Base-by-base conservation (phyloP, 2,113 vertebrate species). In the Blennius ocellaris region DNA sequence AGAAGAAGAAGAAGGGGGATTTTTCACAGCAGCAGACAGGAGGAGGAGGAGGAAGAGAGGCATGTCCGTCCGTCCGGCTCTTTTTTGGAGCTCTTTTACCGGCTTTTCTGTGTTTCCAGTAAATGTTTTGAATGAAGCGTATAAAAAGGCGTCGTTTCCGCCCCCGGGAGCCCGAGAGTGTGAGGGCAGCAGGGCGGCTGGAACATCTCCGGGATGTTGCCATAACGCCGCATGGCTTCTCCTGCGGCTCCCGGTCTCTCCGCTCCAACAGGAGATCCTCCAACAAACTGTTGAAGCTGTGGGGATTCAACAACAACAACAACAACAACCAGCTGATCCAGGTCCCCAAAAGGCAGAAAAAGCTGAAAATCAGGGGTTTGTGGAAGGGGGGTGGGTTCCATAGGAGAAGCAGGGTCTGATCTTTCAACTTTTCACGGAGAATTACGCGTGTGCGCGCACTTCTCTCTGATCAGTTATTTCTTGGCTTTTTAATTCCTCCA, bases 191-290 rank as follows among this genome's bases (percentile, higher is more conserved):
- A 21, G 78, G 72, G 74, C 63, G 9, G 61, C 62, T 86, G 58
- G 57, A 9, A 85, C 90, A 87, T 87, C 91, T 84, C 61, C 56
- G 60, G 78, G 76, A 80, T 85, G 81, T 79, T 61, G 60, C 74
- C 79, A 3, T 64, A 76, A 49, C 43, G 49, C 65, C 60, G 67
- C 71, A 81, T 73, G 84, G 80, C 43, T 72, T 21, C 10, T 15
- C 41, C 39, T 40, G 15, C 55, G 43, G 61, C 41, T 51, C 41
- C 75, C 1, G 9, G 1, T 36, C 5, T 47, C 17, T 53, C 11
- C 5, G 9, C 21, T 30, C 21, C 21, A 30, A 30, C 21, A 30
- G 21, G 2, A 4, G 21, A 30, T 30, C 21, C 21, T 30, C 21
- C 21, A 4, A 30, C 21, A 30, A 30, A 30, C 21, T 30, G 21